phyloP scores from a whole-genome alignment of 2,113 vertebrate genomes.

The Capra hircus region DNA sequence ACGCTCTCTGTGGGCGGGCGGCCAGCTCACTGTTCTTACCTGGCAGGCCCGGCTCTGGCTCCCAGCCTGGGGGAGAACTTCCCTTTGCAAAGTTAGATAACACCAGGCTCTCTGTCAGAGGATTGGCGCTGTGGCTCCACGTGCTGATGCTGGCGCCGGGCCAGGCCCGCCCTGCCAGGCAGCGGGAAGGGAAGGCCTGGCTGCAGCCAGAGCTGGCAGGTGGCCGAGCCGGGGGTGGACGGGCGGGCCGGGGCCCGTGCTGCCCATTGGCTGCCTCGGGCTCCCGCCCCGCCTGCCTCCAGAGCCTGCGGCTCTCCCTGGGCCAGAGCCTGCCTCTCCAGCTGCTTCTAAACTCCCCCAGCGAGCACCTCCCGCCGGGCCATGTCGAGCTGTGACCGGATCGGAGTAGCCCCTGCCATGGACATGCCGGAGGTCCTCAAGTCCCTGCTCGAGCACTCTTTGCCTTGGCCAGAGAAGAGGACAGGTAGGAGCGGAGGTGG shows the following conservation, averaged over 20 bases:
- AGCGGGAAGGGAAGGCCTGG: conserved; percentile 70
- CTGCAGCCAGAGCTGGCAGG: conserved; percentile 77
- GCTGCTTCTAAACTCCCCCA: not conserved
- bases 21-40: conserved; percentile 30
- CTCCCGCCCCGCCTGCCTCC: conserved; percentile 66
- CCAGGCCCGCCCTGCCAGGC: conserved; percentile 74
- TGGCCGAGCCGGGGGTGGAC: conserved; percentile 73
- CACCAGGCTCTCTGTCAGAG: conserved; percentile 74
- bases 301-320: conserved; percentile 2
- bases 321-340: conserved; percentile 35
- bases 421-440: conserved; percentile 91
- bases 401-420: conserved; percentile 79
- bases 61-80: conserved; percentile 71
- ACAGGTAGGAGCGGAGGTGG: conserved; percentile 79
- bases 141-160: conserved; percentile 72
- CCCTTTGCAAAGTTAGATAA: conserved; percentile 82
- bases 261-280: conserved; percentile 66
- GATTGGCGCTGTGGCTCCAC: conserved; percentile 78
- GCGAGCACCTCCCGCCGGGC: conserved; percentile 58
- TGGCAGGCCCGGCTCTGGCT: conserved; percentile 62
- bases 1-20: not conserved
- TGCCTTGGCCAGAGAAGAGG: conserved; percentile 82
- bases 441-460: conserved; percentile 87
- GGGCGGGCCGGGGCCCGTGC: conserved; percentile 47
- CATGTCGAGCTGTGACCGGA: conserved; percentile 78